phyloP scores from a whole-genome alignment of 2,113 vertebrate genomes.

The Collichthys lucidus region DNA sequence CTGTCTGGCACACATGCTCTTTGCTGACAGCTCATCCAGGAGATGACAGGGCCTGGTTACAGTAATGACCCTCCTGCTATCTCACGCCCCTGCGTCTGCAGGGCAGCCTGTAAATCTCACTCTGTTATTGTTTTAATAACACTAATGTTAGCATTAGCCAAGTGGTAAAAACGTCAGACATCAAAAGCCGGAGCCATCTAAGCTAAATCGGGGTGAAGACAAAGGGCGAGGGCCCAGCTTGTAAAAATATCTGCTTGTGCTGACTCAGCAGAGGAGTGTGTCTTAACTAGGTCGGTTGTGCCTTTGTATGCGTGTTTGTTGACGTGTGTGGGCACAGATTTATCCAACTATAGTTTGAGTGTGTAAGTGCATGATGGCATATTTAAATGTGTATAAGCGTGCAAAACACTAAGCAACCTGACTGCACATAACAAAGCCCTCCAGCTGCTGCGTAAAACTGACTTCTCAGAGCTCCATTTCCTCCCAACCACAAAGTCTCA shows the following conservation, averaged over 20 bases:
- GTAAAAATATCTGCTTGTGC: slow-evolving; percentile 76
- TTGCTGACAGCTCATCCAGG: slow-evolving; percentile 48
- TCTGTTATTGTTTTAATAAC: slow-evolving; percentile 76
- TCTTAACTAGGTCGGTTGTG: neutral
- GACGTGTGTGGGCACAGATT: slow-evolving; percentile 37
- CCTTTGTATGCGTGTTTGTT: neutral
- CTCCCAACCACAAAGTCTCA: slow-evolving; percentile 76
- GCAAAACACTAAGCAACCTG: slow-evolving; percentile 68
- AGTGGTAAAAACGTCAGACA: slow-evolving; percentile 67
- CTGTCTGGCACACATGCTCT: slow-evolving; percentile 36
- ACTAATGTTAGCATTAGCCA: slow-evolving; percentile 71
- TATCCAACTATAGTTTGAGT: slow-evolving; percentile 32
- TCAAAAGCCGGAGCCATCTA: slow-evolving; percentile 59
- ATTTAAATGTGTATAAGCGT: slow-evolving; percentile 49
- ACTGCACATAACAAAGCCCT: slow-evolving; percentile 70
- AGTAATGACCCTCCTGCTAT: slow-evolving; percentile 61
- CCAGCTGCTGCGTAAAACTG: slow-evolving; percentile 74
- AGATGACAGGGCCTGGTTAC: slow-evolving; percentile 64
- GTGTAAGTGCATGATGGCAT: slow-evolving; percentile 9
- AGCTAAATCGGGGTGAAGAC: slow-evolving; percentile 63
- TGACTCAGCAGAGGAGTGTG: slow-evolving; percentile 72
- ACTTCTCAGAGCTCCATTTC: slow-evolving; percentile 72
- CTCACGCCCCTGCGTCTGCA: slow-evolving; percentile 72
- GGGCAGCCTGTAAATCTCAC: slow-evolving; percentile 65
- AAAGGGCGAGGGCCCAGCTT: slow-evolving; percentile 61